Evolutionary conservation across 2,113 vertebrate genomes (phyloP).

Genomic region (Heterotis niloticus): DNA sequence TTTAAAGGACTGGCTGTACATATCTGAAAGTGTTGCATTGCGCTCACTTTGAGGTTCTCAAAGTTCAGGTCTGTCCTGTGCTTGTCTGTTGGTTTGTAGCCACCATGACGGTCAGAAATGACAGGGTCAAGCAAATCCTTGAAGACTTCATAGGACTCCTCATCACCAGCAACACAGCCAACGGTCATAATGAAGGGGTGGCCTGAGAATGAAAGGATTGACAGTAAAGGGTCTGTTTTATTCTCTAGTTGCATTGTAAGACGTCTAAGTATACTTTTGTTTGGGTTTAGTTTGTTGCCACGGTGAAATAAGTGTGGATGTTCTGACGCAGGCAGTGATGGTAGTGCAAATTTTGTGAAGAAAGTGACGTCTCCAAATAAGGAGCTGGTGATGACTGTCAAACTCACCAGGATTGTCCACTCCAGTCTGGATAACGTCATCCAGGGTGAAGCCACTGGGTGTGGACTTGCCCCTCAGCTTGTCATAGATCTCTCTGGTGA

Average conservation of each 20-base stretch:
- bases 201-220: constrained; percentile 52
- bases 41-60: constrained; percentile 83
- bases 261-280: not conserved
- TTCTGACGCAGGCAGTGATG: not conserved
- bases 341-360: not conserved
- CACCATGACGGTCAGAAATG: constrained; percentile 85
- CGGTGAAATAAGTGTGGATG: not conserved
- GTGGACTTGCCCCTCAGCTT: constrained; percentile 84
- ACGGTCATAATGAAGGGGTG: constrained; percentile 96
- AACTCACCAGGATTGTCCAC: constrained; percentile 86
- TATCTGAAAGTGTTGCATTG: not conserved
- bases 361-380: not conserved
- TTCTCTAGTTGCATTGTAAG: not conserved
- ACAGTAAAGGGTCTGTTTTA: not conserved
- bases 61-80: constrained; percentile 89
- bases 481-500: constrained; percentile 73
- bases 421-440: constrained; percentile 85
- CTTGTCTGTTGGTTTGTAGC: constrained; percentile 89
- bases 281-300: not conserved
- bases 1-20: not conserved
- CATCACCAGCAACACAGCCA: constrained; percentile 85
- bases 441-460: constrained; percentile 84
- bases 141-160: constrained; percentile 80
- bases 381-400: not conserved
- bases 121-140: constrained; percentile 84